Evolutionary conservation across 1,140 invertebrate species (phyloP).

Genomic region (Choristoneura fumiferana): DNA sequence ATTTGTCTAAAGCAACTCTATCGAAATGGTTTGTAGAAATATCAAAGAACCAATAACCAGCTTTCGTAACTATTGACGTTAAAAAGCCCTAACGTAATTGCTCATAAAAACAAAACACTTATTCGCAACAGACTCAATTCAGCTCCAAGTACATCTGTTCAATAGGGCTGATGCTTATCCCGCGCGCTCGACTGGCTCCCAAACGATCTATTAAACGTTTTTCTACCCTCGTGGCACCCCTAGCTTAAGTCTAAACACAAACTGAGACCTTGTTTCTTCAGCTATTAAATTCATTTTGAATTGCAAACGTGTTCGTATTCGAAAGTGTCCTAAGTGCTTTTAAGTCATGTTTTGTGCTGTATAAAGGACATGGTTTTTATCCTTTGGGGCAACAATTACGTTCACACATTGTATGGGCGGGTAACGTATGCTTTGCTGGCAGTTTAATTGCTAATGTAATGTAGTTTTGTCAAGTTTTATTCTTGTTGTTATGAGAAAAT

Average conservation of each 20-base stretch:
- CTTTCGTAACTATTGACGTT: no score
- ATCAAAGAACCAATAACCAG: no score
- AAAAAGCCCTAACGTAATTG: no score
- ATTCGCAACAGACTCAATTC: constrained; percentile 3
- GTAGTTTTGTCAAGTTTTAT: no score
- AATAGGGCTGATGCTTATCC: constrained; percentile 61
- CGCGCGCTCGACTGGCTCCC: constrained; percentile 49
- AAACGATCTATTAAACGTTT: constrained; percentile 65
- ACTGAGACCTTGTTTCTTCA: constrained; percentile 20
- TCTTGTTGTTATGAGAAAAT: no score
- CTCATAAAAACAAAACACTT: background rate
- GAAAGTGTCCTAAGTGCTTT: constrained; percentile 15
- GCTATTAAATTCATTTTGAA: constrained; percentile 21
- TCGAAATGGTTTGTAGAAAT: no score
- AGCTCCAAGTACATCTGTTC: constrained; percentile 24
- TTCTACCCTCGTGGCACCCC: constrained; percentile 37
- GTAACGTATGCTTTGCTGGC: background rate
- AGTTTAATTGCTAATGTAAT: no score
- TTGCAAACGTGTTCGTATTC: background rate
- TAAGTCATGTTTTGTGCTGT: constrained; percentile 12
- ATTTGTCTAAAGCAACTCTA: no score
- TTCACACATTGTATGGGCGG: constrained; percentile 1
- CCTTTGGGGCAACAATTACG: background rate
- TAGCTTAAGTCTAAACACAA: constrained; percentile 12
- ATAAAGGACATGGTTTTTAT: constrained; percentile 11